These are phyloP conservation scores for Cyanoderma ruficeps DNA, from an alignment of 2,113 vertebrate genomes.

Conservation along the genomic window DNA sequence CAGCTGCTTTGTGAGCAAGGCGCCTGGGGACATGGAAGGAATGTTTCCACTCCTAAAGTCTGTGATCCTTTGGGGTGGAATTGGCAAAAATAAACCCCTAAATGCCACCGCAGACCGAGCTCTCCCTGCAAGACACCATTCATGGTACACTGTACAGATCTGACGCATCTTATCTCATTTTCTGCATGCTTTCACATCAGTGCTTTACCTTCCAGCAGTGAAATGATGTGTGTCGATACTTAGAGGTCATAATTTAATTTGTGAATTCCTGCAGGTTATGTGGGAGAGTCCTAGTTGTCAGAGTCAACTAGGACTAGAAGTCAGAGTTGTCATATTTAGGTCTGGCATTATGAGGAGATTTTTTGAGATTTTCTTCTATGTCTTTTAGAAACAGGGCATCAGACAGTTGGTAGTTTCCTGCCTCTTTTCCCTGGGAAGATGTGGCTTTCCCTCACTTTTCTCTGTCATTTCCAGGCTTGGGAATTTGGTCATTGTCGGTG, in stretches of 20 bases:
- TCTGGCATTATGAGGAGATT: neutral
- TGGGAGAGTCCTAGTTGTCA: neutral
- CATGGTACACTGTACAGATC: neutral
- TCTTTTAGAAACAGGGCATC: neutral
- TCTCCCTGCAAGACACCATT: neutral
- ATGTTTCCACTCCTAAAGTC: slow-evolving; percentile 48
- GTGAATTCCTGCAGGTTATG: neutral
- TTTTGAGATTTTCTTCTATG: neutral
- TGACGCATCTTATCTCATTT: neutral
- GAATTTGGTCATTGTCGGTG: neutral
- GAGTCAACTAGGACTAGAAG: neutral
- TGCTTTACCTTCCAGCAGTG: neutral
- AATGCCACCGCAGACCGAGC: neutral
- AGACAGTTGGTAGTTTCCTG: neutral
- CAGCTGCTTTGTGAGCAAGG: slow-evolving; percentile 38
- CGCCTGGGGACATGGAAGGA: slow-evolving; percentile 47
- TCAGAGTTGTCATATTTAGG: neutral
- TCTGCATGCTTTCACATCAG: neutral
- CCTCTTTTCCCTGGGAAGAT: neutral
- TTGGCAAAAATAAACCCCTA: slow-evolving; percentile 34
- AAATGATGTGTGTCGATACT: neutral
- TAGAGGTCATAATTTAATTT: neutral
- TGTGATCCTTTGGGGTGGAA: slow-evolving; percentile 48
- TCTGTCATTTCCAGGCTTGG: neutral
- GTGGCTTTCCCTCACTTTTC: neutral